Evolutionary conservation across 2,113 vertebrate species (phyloP).

Genomic region (Pelmatolapia mariae): DNA sequence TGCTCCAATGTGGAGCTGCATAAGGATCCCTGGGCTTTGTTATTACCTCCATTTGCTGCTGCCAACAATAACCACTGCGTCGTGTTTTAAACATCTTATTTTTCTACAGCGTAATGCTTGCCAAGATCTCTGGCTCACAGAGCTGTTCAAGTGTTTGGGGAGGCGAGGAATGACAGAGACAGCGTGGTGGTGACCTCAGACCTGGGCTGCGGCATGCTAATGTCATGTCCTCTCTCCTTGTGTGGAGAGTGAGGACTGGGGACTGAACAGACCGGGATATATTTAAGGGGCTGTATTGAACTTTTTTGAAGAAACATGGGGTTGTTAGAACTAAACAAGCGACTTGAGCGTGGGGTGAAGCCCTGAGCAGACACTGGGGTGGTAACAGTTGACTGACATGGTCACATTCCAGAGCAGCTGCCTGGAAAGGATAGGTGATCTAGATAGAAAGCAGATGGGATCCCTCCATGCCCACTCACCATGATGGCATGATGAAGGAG

Average conservation of each 20-base stretch:
- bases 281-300: neutral
- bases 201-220: slow-evolving; percentile 12
- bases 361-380: neutral
- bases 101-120: slow-evolving; percentile 18
- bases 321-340: neutral
- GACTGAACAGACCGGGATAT: neutral
- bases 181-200: slow-evolving; percentile 42
- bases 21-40: slow-evolving; percentile 13
- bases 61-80: slow-evolving; percentile 43
- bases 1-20: slow-evolving; percentile 1
- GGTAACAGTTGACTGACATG: slow-evolving; percentile 8
- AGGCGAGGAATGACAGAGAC: slow-evolving; percentile 28
- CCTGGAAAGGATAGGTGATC: slow-evolving; percentile 18
- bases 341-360: neutral
- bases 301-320: neutral
- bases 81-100: slow-evolving; percentile 33
- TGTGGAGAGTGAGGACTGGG: neutral
- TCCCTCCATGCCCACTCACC: slow-evolving; percentile 31
- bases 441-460: slow-evolving; percentile 57
- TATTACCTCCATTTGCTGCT: slow-evolving; percentile 28
- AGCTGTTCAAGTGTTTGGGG: slow-evolving; percentile 7
- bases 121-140: slow-evolving; percentile 35
- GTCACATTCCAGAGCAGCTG: slow-evolving; percentile 34
- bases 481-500: neutral
- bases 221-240: slow-evolving; percentile 10